A percentile compares a stretch with the other conserved stretches of the same genome.
These are phyloP conservation scores for Lagenorhynchus albirostris DNA, from an alignment of 2,113 vertebrate species.

Conservation along the genomic window DNA sequence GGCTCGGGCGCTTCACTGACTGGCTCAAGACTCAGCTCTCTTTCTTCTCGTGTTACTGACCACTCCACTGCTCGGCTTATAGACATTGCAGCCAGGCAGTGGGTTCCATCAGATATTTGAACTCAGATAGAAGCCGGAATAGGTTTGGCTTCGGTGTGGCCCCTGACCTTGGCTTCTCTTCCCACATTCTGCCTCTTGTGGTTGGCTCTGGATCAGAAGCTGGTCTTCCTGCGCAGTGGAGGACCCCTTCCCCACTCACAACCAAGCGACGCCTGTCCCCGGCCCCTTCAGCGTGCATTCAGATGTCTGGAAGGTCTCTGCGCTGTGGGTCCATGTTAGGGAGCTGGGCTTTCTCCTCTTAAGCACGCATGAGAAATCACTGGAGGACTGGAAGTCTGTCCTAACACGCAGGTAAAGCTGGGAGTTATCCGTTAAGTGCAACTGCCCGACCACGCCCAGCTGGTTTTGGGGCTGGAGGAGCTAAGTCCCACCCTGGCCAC, in stretches of 20 bases:
- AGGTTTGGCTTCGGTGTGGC: background rate
- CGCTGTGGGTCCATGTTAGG: background rate
- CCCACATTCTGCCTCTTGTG: background rate
- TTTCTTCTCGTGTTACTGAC: background rate
- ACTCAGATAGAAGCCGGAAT: background rate
- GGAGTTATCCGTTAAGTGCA: background rate
- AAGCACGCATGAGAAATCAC: background rate
- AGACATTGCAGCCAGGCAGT: background rate
- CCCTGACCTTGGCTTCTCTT: background rate
- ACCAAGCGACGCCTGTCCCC: rapidly evolving
- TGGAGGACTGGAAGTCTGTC: background rate
- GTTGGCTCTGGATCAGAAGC: background rate
- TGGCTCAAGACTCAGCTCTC: background rate
- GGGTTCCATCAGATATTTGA: background rate
- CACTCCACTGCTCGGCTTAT: background rate
- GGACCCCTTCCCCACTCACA: background rate
- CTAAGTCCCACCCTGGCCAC: too few relatives aligned
- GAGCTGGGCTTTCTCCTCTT: background rate
- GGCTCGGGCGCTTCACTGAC: background rate
- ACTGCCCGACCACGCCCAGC: too few relatives aligned
- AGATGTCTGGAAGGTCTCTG: background rate
- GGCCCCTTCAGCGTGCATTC: background rate
- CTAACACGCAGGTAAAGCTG: background rate
- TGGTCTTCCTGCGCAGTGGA: background rate
- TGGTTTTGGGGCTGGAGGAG: background rate